Evolutionary conservation across 2,888 invertebrate genomes (phyloP), one percentile per base, ranked within the genome.

Genomic region (Eupithecia insigniata): DNA sequence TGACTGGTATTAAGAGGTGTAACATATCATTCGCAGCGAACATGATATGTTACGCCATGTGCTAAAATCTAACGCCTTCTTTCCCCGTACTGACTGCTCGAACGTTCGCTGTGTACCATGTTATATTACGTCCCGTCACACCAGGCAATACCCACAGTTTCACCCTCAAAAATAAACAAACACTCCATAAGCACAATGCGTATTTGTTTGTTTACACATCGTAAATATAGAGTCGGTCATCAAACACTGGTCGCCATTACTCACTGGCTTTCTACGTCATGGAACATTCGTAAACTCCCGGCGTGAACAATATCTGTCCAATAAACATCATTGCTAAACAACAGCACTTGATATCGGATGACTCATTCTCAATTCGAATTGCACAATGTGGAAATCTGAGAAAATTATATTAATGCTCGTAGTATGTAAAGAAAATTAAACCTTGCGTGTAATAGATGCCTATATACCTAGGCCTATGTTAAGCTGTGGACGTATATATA

Each of bases 181-280:
- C 28, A 16, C 58, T 58, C 16, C 58, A 58, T 28, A 58, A 58
- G 28, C 28, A 14, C 18, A 60, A 28, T 39, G 30, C 22, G 51
- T 30, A 22, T 69, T 65, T 58, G 62, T 18, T n/a, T 43, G 28
- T 58, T 36, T 62, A 65, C 55, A 65, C 22, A 32, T 66, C 14
- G 58, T 70, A 58, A 70, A 65, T 66, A 70, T 58, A 32, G 66
- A 66, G 64, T 66, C 4, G 36, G 22, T 14, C 65, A 66, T 66
- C 66, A 66, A 70, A 66, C 70, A 70, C 43, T 62, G 58, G 66
- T 66, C 32, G 60, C 66, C 46, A 66, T 70, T 46, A 70, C 18
- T 66, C 70, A 60, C 32, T 12, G 36, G 36, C 36, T 36, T 22
- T 36, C 36, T 22, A 34, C 22, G 34, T 16, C 36, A 64, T 62